Evolutionary conservation across 92 coral and sea anemone genomes (phyloP).

Genomic region (Micromussa lordhowensis): DNA sequence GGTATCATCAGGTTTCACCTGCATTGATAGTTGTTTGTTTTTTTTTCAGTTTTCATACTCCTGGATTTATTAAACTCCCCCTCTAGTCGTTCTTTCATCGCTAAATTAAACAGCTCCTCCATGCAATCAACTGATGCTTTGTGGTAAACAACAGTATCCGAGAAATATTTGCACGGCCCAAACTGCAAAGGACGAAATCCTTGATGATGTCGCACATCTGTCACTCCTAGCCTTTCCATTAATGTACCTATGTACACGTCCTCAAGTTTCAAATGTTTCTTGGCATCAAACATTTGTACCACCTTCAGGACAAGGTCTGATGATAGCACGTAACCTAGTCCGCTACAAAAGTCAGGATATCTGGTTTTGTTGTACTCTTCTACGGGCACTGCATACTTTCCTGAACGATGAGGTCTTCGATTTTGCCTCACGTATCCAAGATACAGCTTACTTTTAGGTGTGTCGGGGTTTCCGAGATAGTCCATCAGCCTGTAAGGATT

Average conservation of each 20-base stretch:
- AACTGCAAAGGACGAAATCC: neutral
- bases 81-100: conserved; percentile 2
- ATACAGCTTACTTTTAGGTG: conserved; percentile 39
- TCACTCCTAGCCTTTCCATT: conserved; percentile 1
- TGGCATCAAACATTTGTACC: conserved; percentile 38
- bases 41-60: neutral
- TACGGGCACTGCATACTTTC: neutral
- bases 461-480: conserved; percentile 11
- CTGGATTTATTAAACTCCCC: neutral
- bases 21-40: neutral
- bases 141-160: conserved; percentile 1
- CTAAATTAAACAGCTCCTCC: neutral
- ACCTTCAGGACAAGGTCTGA: conserved; percentile 41
- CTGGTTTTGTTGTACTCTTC: neutral
- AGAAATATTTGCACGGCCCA: neutral
- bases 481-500: conserved; percentile 47
- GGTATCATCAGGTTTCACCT: neutral
- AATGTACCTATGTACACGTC: conserved; percentile 54
- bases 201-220: neutral
- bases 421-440: conserved; percentile 36
- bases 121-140: neutral
- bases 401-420: neutral
- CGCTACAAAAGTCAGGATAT: conserved; percentile 57
- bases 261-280: conserved; percentile 56
- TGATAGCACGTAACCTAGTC: conserved; percentile 62